phyloP scores from a whole-genome alignment of 2,888 invertebrate species.

The Lasioglossum vierecki region DNA sequence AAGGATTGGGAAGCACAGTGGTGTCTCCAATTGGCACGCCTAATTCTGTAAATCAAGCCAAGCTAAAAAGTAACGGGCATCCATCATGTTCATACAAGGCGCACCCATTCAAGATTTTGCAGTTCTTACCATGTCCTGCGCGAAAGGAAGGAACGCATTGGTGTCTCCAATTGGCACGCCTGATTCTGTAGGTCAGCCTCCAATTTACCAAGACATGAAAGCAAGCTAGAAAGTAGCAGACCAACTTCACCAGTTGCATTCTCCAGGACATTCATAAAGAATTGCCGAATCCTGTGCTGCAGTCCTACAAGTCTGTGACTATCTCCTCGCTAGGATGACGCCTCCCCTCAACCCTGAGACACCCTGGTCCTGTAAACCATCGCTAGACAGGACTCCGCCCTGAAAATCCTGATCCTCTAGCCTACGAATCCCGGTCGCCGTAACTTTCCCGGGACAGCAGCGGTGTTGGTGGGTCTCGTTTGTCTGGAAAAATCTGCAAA shows the following conservation, averaged over 20 bases:
- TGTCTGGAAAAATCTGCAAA: conserved; percentile 67
- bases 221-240: not conserved
- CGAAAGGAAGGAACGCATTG: too few species aligned
- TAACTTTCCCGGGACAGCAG: conserved; percentile 38
- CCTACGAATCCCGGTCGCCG: not conserved
- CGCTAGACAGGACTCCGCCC: not conserved
- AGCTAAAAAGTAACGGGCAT: not conserved
- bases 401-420: not conserved
- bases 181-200: not conserved
- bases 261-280: not conserved
- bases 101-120: too few species aligned
- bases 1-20: too few species aligned
- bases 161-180: too few species aligned
- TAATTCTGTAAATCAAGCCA: not conserved
- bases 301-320: not conserved
- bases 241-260: not conserved
- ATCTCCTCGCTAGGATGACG: not conserved
- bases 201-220: not conserved
- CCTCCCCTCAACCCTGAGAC: not conserved
- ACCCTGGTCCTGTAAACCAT: not conserved
- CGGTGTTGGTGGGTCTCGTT: conserved; percentile 39
- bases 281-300: not conserved
- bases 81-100: too few species aligned
- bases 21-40: too few species aligned
- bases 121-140: too few species aligned